Base-by-base conservation (phyloP, 2,797 vertebrate genomes). In the Ctenopoma kingsleyae region DNA sequence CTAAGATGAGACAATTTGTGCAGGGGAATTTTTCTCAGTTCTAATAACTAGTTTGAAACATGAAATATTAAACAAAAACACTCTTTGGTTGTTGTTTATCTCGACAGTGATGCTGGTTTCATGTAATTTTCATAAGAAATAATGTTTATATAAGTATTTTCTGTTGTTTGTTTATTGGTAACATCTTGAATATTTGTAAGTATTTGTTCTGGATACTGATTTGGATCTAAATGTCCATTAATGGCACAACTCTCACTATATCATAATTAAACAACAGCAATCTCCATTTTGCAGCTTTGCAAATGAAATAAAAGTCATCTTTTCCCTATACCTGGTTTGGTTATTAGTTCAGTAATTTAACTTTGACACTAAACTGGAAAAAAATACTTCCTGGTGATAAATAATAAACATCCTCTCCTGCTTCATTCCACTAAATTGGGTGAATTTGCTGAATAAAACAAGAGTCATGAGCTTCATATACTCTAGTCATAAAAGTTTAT, bases 401-500 rank as follows among this genome's bases (percentile, higher is more conserved):
- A 78, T 78, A 78, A 59, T 32, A 58, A 71, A 64, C 64, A 17
- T 27, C 15, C 5, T 43, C 15, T 9, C 5, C 27, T 35, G 19
- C 20, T 30, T 58, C 35, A 40, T 64, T 76, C 67, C 44, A 54
- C 74, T 72, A 19, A 62, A 67, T 43, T 62, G 32, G 61, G 47
- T 3, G 25, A 35, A 65, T 52, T 22, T 56, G 22, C 43, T 66
- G 38, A 76, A 64, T 83, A 43, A 74, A 82, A 78, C 66, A 51
- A 50, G 74, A 76, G 20, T 41, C 17, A 41, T 17, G 67, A 63
- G 55, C 36, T 73, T 64, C 32, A 53, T 60, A 50, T 23, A 35
- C 43, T 65, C 32, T 22, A 6, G 58, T 23, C 63, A 71, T 81
- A 52, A 73, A 84, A 67, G 60, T 73, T 66, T 61, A 78, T 68